phyloP scores from a whole-genome alignment of 2,113 vertebrate species.

The Rhegmatorhina hoffmannsi region DNA sequence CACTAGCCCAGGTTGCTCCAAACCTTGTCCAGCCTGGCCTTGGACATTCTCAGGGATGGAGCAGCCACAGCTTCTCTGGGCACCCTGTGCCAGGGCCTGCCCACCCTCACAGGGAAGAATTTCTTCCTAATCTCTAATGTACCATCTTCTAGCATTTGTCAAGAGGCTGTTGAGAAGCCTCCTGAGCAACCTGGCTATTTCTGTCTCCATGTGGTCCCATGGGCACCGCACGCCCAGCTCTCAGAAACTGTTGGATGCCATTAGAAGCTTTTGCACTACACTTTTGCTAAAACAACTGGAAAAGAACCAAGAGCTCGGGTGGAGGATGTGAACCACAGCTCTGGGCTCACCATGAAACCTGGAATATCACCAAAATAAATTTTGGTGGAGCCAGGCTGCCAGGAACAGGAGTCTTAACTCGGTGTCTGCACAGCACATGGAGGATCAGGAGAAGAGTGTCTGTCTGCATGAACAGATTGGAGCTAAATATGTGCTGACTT shows the following conservation, averaged over 20 bases:
- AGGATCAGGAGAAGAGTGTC: background rate
- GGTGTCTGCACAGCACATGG: accelerated
- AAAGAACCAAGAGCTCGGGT: background rate
- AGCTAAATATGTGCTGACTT: accelerated
- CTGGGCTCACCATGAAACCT: background rate
- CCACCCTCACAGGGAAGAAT: background rate
- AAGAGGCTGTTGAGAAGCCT: background rate
- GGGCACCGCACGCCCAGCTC: accelerated
- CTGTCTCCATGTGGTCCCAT: background rate
- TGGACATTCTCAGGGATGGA: too few species aligned
- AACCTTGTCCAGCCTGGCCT: accelerated
- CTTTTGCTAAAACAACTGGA: background rate
- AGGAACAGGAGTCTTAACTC: background rate
- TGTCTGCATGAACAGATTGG: background rate
- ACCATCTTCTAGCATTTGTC: background rate
- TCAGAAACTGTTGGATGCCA: background rate
- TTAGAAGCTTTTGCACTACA: background rate
- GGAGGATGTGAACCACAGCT: background rate
- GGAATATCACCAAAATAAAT: background rate
- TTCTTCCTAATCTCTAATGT: background rate
- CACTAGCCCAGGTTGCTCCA: accelerated
- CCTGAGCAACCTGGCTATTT: background rate
- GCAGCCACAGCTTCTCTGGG: background rate
- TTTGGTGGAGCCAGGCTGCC: background rate
- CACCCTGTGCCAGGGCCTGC: accelerated